Evolutionary conservation across 1,140 invertebrate species (phyloP), one percentile per base, ranked within the genome.

Genomic region (Conus ventricosus): DNA sequence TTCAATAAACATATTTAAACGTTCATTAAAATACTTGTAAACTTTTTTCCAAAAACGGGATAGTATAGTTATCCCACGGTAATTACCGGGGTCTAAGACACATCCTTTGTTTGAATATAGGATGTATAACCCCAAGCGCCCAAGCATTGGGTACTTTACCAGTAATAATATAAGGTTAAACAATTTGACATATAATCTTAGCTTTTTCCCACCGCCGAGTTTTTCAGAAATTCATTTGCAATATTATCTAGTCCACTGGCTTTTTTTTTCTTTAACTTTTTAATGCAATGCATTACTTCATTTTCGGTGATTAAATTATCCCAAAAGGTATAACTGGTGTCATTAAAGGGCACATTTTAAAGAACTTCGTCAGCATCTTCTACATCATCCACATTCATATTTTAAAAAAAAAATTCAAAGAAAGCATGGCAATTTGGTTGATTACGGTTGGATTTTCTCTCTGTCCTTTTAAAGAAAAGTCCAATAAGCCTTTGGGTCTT

Each of bases 151-250:
- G n/a, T 25, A 39, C 39, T 39, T 39, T 39, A 39, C 39, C 39
- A 39, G 39, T 39, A 39, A 39, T 39, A 39, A 39, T 78, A 78
- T 39, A 10, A 78, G 27, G 27, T n/a, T 78, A 5, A 78, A 78
- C 75, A 78, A 11, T 78, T 10, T n/a, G 10, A 39, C 27, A 39
- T 39, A 78, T 25, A 78, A n/a, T 20, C 27, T n/a, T 78, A 78
- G 23, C 75, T 4, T 78, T 78, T 78, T 78, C n/a, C n/a, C 23
- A 78, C 4, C 10, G 23, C 27, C 11, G 75, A 11, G n/a, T n/a
- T 10, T 78, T 78, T 78, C n/a, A 78, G 75, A 78, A 78, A 78
- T 78, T 78, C 75, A 78, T 78, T 78, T 78, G 10, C 23, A 39
- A 78, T 39, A 39, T 39, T 3, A 39, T 39, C 39, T 39, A 39